Evolutionary conservation across 2,888 invertebrate species (phyloP).

Genomic region (Caenorhabditis wallacei): DNA sequence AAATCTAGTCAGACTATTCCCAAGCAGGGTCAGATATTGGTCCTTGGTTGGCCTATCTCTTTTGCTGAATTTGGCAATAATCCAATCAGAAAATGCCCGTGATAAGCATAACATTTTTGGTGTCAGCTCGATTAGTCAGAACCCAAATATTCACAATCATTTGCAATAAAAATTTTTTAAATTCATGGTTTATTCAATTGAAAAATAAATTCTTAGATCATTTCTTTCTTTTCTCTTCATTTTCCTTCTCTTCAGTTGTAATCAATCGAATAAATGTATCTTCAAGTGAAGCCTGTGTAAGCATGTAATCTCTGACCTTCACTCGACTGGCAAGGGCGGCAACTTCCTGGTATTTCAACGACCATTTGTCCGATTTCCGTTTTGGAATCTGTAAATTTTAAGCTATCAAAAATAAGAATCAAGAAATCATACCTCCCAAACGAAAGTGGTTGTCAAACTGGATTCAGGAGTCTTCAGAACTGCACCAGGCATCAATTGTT

Average conservation of each 20-base stretch:
- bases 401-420: too few species aligned
- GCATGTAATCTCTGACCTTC: conserved; percentile 37
- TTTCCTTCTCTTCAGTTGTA: conserved; percentile 10
- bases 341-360: conserved; percentile 29
- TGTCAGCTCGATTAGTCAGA: too few species aligned
- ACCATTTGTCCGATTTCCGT: conserved; percentile 30
- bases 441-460: conserved; percentile 19
- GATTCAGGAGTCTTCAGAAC: conserved; percentile 39
- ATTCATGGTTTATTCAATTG: too few species aligned
- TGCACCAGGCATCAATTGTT: conserved; percentile 1
- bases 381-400: conserved; percentile 13
- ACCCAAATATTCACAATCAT: too few species aligned
- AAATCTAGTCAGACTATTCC: too few species aligned
- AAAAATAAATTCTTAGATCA: too few species aligned
- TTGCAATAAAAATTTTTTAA: too few species aligned
- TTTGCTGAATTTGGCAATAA: too few species aligned
- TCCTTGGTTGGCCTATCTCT: too few species aligned
- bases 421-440: conserved; percentile 28
- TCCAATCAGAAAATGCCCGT: too few species aligned
- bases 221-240: neutral
- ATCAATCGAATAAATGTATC: conserved; percentile 49
- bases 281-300: conserved; percentile 43
- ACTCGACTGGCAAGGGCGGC: conserved; percentile 12
- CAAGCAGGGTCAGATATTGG: too few species aligned
- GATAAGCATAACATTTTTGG: too few species aligned